A percentile compares a stretch with the other conserved stretches of the same genome.
phyloP scores from a whole-genome alignment of 2,113 vertebrate species.

The Catharus fuscescens region DNA sequence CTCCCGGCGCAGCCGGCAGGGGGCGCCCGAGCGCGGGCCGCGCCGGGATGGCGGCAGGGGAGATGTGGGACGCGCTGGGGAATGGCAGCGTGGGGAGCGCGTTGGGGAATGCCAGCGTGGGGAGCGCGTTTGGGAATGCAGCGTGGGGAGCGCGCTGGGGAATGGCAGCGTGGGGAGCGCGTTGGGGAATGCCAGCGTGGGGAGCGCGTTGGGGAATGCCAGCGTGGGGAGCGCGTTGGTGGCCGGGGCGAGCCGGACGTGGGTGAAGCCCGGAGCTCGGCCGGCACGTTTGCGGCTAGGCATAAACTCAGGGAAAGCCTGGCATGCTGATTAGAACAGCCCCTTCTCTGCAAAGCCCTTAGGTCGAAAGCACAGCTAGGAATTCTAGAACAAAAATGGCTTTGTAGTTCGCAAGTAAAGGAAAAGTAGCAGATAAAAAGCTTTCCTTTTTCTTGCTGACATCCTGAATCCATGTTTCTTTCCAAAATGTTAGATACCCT shows the following conservation, averaged over 20 bases:
- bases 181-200: too few species aligned
- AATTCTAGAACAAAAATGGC: neutral
- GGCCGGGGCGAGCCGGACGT: neutral
- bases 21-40: neutral
- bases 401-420: neutral
- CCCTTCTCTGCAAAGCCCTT: neutral
- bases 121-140: neutral
- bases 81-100: too few species aligned
- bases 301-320: neutral
- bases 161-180: too few species aligned
- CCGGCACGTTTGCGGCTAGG: neutral
- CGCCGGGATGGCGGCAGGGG: neutral
- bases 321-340: neutral
- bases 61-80: rapidly evolving
- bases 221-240: neutral
- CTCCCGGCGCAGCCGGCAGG: neutral
- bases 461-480: neutral
- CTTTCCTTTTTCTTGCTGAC: neutral
- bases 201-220: rapidly evolving
- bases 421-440: neutral
- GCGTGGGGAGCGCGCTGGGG: too few species aligned
- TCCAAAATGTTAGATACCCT: neutral
- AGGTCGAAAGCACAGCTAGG: neutral
- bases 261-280: neutral
- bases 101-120: neutral